phyloP scores from a whole-genome alignment of 2,888 invertebrate species.

The Drosophila paramelanica region DNA sequence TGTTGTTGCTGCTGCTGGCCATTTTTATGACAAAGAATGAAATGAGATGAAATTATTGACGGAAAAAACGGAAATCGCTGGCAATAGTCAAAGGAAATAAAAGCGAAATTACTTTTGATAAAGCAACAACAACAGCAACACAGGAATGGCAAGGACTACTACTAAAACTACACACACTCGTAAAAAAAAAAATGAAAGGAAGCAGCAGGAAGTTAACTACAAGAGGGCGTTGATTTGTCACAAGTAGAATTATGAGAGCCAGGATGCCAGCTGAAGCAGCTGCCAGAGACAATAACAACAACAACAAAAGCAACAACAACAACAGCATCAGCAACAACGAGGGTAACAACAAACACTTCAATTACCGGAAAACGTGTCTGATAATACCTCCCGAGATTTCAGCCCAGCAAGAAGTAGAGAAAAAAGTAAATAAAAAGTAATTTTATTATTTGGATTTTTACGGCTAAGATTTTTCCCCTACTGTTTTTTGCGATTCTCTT shows the following conservation, averaged over 20 bases:
- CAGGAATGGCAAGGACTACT: conserved; percentile 32
- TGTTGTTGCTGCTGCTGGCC: conserved; percentile 44
- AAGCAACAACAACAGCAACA: conserved; percentile 54
- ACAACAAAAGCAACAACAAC: conserved; percentile 14
- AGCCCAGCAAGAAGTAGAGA: conserved; percentile 29
- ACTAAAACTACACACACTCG: conserved; percentile 61
- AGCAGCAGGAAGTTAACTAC: conserved; percentile 70
- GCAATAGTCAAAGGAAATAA: conserved; percentile 81
- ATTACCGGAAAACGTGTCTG: conserved; percentile 82
- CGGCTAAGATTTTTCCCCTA: conserved; percentile 23
- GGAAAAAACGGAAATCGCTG: conserved; percentile 76
- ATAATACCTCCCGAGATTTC: conserved; percentile 71
- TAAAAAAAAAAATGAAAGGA: conserved; percentile 38
- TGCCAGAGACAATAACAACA: conserved; percentile 42
- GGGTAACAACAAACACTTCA: conserved; percentile 69
- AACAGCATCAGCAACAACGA: conserved; percentile 15
- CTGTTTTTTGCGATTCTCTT: conserved; percentile 25
- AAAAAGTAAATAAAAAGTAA: conserved; percentile 75
- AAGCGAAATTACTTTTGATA: conserved; percentile 80
- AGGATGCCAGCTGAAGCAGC: conserved; percentile 57
- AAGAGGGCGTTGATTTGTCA: conserved; percentile 80
- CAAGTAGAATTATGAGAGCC: conserved; percentile 75
- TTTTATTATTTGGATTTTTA: conserved; percentile 75
- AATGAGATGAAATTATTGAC: conserved; percentile 80
- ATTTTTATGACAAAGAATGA: conserved; percentile 77